Evolutionary conservation across 1,140 invertebrate species (phyloP), one percentile per base, ranked within the genome.

Genomic region (Acromyrmex heyeri): DNA sequence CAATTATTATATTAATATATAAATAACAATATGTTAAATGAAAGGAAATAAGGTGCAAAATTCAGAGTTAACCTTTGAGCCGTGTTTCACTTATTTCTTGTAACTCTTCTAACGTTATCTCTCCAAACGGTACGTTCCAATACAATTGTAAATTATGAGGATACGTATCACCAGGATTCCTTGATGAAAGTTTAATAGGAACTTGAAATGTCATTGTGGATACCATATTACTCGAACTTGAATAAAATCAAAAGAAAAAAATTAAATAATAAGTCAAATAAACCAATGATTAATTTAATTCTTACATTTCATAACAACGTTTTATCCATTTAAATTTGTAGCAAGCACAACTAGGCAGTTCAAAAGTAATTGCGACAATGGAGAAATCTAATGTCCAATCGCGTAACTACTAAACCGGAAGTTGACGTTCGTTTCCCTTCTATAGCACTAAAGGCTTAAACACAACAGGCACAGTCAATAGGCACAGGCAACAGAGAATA

Each of bases 41-140:
- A 0, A 27, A 64, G 4, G 27, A 7, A 44, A 61, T n/a, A 86
- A 55, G 14, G 21, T 16, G 12, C 16, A 0, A 30, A 44, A 69
- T 69, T 57, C 0, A 81, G 64, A 81, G 27, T 69, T 72, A 82
- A 82, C 79, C 79, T 83, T 73, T 83, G 4, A 83, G 79, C 1
- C 79, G 67, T 14, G 14, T 83, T 16, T 62, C 38, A 48, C 79
- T 18, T 5, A 83, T 73, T 75, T 83, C 79, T 24, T 50, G 7
- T n/a, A 83, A 1, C 16, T 73, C 79, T 3, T 62, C 8, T 21
- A 48, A n/a, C 21, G n/a, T 82, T 57, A 57, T 27, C 38, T 24
- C 57, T 6, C 16, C 38, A 3, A 55, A 44, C 0, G 69, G 48
- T 34, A 70, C 10, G 59, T 75, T 57, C 61, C 62, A 55, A 75